A percentile compares a stretch with the other conserved stretches of the same genome.
Evolutionary conservation across 2,888 invertebrate species (phyloP).

Genomic region (Empis livida): DNA sequence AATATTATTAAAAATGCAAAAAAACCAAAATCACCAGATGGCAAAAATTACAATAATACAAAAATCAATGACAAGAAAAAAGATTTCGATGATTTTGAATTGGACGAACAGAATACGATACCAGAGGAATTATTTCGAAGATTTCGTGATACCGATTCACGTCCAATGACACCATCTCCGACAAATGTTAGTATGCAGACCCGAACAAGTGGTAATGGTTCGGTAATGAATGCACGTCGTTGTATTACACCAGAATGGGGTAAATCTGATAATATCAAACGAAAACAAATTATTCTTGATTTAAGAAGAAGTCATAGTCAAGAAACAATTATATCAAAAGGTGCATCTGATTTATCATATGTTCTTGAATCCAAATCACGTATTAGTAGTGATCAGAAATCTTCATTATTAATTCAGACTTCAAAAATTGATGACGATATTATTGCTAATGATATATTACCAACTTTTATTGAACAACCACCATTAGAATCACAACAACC

Average conservation of each 20-base stretch:
- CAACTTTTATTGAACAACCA: neutral
- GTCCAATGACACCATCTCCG: constrained; percentile 68
- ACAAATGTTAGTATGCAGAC: constrained; percentile 62
- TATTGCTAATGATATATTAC: neutral
- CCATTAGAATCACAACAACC: neutral
- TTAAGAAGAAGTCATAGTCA: constrained; percentile 38
- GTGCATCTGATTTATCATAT: constrained; percentile 36
- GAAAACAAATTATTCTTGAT: constrained; percentile 60
- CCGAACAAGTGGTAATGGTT: constrained; percentile 44
- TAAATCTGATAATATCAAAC: constrained; percentile 37
- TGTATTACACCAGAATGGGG: constrained; percentile 62
- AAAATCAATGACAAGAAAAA: constrained; percentile 7
- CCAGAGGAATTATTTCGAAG: constrained; percentile 65
- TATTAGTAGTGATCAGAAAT: neutral
- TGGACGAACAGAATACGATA: constrained; percentile 42
- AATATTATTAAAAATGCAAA: constrained; percentile 46
- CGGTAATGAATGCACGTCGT: constrained; percentile 37
- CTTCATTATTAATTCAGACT: constrained; percentile 21
- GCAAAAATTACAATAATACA: constrained; percentile 3
- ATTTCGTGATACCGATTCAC: constrained; percentile 74
- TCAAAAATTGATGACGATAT: constrained; percentile 15
- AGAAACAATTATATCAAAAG: constrained; percentile 42
- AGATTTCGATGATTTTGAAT: constrained; percentile 4
- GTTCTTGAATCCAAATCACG: constrained; percentile 10
- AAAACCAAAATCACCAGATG: constrained; percentile 14